Conservation (phyloP, 2,797 vertebrate genomes). For the Taeniopygia guttata region DNA sequence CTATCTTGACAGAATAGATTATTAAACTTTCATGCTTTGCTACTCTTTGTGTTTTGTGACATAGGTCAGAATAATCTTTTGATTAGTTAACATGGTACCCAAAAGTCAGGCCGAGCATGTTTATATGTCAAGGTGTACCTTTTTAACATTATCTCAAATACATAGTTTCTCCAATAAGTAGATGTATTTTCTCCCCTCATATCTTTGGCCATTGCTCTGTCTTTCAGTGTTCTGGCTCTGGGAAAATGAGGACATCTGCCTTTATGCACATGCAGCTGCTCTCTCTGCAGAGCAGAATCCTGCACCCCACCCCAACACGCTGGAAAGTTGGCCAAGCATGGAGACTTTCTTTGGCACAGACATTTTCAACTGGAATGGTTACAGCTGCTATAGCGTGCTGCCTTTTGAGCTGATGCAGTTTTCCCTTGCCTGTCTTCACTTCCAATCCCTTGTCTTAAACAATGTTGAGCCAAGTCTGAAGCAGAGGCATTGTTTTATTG, state of each 20-base stretch:
- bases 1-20: neutral
- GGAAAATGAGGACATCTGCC: neutral
- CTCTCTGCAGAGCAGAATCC: neutral
- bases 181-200: neutral
- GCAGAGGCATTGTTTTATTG: neutral
- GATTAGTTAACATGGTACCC: neutral
- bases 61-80: neutral
- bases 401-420: neutral
- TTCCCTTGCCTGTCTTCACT: neutral
- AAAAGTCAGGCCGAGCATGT: neutral
- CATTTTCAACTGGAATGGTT: neutral
- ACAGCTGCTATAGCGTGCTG: neutral
- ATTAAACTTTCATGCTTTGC: neutral
- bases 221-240: neutral
- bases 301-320: rapidly evolving
- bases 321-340: neutral
- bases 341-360: neutral
- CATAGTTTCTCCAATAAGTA: neutral
- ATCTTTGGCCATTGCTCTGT: neutral
- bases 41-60: neutral
- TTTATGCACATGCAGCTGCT: neutral
- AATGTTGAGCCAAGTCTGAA: neutral
- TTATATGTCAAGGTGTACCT: neutral
- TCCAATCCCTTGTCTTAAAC: neutral
- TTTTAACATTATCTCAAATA: neutral